Conservation (phyloP, 2,797 vertebrate species). For the Chromobotia macracanthus region DNA sequence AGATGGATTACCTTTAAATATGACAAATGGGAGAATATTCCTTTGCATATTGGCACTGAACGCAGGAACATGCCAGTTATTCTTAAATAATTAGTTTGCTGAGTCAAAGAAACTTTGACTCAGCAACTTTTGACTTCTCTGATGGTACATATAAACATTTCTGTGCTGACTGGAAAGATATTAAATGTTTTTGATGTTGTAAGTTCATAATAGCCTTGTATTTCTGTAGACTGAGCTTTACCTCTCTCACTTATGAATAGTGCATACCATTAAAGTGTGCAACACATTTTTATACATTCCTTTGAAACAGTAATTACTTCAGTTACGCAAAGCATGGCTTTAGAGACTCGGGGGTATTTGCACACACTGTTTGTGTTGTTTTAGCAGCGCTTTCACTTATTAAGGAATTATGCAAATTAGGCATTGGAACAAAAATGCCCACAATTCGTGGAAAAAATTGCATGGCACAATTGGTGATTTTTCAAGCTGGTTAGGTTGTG, state of each 20-base stretch:
- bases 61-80: background rate
- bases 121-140: too few relatives aligned
- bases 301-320: background rate
- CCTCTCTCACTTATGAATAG: slow-evolving; percentile 1
- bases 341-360: background rate
- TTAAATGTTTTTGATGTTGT: background rate
- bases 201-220: background rate
- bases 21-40: slow-evolving; percentile 17
- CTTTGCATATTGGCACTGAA: slow-evolving; percentile 25
- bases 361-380: background rate
- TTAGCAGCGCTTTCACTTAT: background rate
- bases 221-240: background rate
- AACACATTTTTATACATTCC: background rate
- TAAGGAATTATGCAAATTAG: background rate
- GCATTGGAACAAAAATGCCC: background rate
- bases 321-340: slow-evolving; percentile 15
- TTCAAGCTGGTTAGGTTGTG: background rate
- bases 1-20: slow-evolving; percentile 46
- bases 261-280: background rate
- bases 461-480: background rate
- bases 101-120: background rate
- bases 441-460: background rate
- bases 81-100: background rate
- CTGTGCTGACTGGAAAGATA: background rate
- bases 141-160: background rate